phyloP scores from a whole-genome alignment of 1,140 invertebrate genomes.

The Elymnias hypermnestra region DNA sequence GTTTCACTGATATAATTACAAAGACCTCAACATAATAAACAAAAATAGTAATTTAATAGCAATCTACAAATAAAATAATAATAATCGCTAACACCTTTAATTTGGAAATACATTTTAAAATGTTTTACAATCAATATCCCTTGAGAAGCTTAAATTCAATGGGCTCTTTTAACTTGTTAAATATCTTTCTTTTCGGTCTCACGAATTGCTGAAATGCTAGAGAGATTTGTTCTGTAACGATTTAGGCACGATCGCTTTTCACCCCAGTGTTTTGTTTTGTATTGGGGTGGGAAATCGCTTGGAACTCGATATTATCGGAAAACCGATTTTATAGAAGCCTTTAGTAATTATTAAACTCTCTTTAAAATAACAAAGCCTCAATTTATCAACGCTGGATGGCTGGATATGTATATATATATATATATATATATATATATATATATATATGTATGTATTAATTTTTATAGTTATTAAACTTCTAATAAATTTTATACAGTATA shows the following conservation, averaged over 20 bases:
- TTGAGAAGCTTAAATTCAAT: conserved; percentile 1
- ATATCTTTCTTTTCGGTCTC: conserved; percentile 28
- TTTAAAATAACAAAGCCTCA: too few species aligned
- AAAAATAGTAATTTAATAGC: too few species aligned
- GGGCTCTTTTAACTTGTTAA: conserved; percentile 18
- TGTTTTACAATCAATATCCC: neutral
- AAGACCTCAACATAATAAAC: too few species aligned
- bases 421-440: too few species aligned
- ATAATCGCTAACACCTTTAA: neutral
- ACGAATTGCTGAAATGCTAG: conserved; percentile 21
- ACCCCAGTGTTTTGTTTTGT: conserved; percentile 23
- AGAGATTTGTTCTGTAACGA: conserved; percentile 30
- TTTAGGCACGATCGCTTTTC: conserved; percentile 17
- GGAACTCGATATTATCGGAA: neutral
- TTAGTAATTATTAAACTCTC: neutral
- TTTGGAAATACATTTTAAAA: neutral
- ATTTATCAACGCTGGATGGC: too few species aligned
- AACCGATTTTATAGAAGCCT: neutral
- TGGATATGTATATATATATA: too few species aligned
- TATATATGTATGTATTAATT: too few species aligned
- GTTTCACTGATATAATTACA: too few species aligned
- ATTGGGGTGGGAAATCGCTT: neutral
- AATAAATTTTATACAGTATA: too few species aligned
- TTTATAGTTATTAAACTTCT: too few species aligned
- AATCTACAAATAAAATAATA: too few species aligned